Conservation (phyloP, 35 echinoderm and acorn worm species). For the Heliocidaris tuberculata region DNA sequence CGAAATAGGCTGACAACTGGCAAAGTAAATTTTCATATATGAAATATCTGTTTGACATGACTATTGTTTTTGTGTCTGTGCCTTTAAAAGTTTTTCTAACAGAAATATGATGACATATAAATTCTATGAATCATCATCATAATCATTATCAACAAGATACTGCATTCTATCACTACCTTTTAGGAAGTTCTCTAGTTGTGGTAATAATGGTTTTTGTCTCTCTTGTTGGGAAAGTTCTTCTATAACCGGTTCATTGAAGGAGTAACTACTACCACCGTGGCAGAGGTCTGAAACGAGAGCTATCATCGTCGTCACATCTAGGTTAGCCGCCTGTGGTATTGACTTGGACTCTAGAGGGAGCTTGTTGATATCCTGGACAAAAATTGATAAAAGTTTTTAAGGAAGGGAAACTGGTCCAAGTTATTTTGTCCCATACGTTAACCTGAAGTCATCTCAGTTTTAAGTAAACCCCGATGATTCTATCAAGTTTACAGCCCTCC, state of each 20-base stretch:
- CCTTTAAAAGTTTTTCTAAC: too few species aligned
- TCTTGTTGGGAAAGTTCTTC: slow-evolving; percentile 81
- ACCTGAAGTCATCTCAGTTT: not conserved
- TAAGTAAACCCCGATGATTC: not conserved
- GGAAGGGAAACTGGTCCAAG: not conserved
- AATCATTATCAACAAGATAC: too few species aligned
- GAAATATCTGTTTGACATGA: too few species aligned
- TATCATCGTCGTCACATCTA: slow-evolving; percentile 89
- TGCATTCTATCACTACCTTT: slow-evolving; percentile 48
- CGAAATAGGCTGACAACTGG: too few species aligned
- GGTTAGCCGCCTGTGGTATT: slow-evolving; percentile 52
- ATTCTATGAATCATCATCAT: too few species aligned
- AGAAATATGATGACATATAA: too few species aligned
- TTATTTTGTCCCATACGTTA: not conserved
- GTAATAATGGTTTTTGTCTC: slow-evolving; percentile 63
- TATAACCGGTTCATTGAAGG: slow-evolving; percentile 73
- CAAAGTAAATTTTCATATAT: too few species aligned
- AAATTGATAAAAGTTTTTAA: not conserved
- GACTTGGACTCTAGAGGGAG: not conserved
- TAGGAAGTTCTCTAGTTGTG: slow-evolving; percentile 63
- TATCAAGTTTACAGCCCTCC: too few species aligned
- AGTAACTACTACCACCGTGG: slow-evolving; percentile 73
- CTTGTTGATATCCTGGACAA: not conserved
- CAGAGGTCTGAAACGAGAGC: slow-evolving; percentile 86
- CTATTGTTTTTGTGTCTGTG: too few species aligned